phyloP scores from a whole-genome alignment of 2,113 vertebrate genomes.

The Arvicanthis niloticus region DNA sequence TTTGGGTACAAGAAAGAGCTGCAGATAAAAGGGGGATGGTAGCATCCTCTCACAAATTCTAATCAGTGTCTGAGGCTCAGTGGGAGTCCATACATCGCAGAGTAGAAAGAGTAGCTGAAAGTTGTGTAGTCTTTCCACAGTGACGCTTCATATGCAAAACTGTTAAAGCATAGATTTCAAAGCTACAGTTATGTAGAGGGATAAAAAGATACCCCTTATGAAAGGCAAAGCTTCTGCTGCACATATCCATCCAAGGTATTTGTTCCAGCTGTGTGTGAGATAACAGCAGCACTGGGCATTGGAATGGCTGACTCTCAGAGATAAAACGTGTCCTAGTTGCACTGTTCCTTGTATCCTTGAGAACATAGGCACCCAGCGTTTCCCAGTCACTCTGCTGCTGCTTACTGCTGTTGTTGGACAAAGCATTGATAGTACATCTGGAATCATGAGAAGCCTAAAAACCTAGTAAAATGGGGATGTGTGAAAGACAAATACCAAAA shows the following conservation, averaged over 20 bases:
- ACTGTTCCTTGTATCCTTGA: neutral
- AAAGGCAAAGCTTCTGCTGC: neutral
- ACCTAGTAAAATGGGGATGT: neutral
- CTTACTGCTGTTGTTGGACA: neutral
- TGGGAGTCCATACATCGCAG: neutral
- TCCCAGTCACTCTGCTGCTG: neutral
- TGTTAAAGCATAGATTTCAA: slow-evolving; percentile 11
- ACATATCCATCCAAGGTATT: neutral
- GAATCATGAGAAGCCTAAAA: neutral
- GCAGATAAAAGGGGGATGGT: neutral
- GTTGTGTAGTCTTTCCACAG: neutral
- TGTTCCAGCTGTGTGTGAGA: neutral
- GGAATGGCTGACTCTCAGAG: neutral
- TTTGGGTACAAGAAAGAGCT: neutral
- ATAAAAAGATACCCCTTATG: neutral
- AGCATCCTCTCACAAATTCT: neutral
- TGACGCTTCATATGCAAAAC: neutral
- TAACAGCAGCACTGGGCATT: neutral
- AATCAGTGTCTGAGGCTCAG: neutral
- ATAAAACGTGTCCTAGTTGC: neutral
- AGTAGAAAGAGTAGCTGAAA: neutral
- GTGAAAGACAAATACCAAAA: neutral
- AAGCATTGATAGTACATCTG: neutral
- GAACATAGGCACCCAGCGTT: neutral
- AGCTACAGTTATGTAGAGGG: neutral